Evolutionary conservation across 2,888 invertebrate genomes (phyloP).

Genomic region (Matsumyia berberina): DNA sequence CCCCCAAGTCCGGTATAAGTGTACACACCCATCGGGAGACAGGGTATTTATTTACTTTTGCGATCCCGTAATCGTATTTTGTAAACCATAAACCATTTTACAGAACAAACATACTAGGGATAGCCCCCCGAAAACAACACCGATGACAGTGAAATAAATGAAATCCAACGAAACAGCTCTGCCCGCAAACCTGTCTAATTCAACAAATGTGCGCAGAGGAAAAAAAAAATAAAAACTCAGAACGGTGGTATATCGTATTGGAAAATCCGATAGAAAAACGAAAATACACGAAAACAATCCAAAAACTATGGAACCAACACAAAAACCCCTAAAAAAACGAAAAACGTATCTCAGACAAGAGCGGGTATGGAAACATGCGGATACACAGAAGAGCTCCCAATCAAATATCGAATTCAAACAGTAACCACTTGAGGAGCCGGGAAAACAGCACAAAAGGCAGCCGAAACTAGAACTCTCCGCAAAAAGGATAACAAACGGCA

Average conservation of each 20-base stretch:
- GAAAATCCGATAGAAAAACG: slow-evolving; percentile 50
- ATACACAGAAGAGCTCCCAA: slow-evolving; percentile 31
- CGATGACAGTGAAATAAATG: slow-evolving; percentile 69
- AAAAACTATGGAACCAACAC: slow-evolving; percentile 14
- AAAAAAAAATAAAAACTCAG: slow-evolving; percentile 12
- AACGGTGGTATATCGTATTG: slow-evolving; percentile 22
- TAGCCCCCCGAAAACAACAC: slow-evolving; percentile 47
- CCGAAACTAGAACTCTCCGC: slow-evolving; percentile 34
- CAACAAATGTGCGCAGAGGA: slow-evolving; percentile 22
- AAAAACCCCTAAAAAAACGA: not conserved
- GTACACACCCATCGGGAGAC: slow-evolving; percentile 15
- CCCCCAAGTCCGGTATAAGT: not conserved
- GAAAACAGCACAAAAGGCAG: slow-evolving; percentile 39
- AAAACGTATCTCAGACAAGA: slow-evolving; percentile 18
- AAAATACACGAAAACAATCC: slow-evolving; percentile 15
- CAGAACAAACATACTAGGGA: slow-evolving; percentile 23
- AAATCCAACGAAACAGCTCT: slow-evolving; percentile 49
- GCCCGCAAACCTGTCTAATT: slow-evolving; percentile 50
- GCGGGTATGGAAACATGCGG: slow-evolving; percentile 10
- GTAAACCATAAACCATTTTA: slow-evolving; percentile 47
- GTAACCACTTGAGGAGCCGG: slow-evolving; percentile 31
- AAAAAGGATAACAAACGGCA: slow-evolving; percentile 24
- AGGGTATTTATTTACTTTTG: slow-evolving; percentile 50
- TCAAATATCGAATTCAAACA: slow-evolving; percentile 63
- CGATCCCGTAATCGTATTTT: slow-evolving; percentile 26